Percentiles rank a stretch among this genome's conserved stretches.
These are phyloP conservation scores for Antechinus flavipes DNA, from an alignment of 2,113 vertebrate genomes.

Conservation along the genomic window DNA sequence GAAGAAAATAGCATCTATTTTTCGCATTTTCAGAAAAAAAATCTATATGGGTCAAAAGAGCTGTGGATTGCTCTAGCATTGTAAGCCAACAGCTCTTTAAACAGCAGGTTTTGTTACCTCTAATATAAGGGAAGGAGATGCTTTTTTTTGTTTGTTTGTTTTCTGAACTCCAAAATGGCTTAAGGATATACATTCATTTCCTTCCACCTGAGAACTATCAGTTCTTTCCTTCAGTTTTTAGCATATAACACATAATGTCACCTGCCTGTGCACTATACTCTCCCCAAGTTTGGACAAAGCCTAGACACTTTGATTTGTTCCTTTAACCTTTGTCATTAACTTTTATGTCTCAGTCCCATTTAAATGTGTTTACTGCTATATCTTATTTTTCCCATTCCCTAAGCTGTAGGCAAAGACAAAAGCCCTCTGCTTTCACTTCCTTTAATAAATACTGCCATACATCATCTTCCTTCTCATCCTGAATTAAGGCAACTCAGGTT, in stretches of 20 bases:
- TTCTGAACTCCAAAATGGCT: background rate
- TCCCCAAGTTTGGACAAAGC: background rate
- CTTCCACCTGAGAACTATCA: background rate
- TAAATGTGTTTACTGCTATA: background rate
- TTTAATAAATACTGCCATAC: background rate
- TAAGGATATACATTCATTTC: background rate
- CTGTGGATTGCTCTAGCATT: background rate
- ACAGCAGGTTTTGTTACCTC: background rate
- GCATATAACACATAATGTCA: background rate
- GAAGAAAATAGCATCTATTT: background rate
- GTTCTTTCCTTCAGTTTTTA: background rate
- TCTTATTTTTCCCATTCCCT: background rate
- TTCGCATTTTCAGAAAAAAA: background rate
- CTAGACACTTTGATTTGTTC: background rate
- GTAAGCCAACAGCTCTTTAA: background rate
- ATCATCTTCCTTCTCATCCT: background rate
- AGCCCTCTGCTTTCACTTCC: background rate
- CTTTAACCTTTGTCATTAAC: background rate
- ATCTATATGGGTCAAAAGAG: background rate
- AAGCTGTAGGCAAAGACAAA: background rate
- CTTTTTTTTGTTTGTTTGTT: background rate
- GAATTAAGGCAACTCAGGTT: background rate
- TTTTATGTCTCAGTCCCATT: background rate
- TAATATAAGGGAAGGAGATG: background rate
- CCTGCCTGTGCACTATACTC: background rate